A percentile compares a stretch with the other conserved stretches of the same genome.
phyloP scores from a whole-genome alignment of 2,113 vertebrate species.

The Cyphotilapia sp. region DNA sequence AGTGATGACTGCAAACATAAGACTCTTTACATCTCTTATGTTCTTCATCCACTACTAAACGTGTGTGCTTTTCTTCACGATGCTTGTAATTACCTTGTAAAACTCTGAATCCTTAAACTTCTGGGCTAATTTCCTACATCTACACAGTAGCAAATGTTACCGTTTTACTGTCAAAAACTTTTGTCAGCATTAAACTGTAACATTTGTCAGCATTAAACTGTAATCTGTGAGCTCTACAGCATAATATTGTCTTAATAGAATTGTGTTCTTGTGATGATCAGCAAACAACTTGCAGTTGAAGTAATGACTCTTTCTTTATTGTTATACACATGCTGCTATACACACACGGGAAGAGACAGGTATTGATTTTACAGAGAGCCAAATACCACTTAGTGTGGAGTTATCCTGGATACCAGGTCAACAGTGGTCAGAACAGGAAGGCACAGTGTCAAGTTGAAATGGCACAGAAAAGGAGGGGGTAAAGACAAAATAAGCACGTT shows the following conservation, averaged over 20 bases:
- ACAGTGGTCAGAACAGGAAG: slow-evolving; percentile 66
- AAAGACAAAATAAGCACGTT: slow-evolving; percentile 23
- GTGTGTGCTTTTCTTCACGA: background rate
- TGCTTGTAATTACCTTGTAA: background rate
- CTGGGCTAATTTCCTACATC: background rate
- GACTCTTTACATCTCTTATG: background rate
- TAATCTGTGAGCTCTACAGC: background rate
- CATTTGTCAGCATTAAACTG: background rate
- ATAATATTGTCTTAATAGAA: background rate
- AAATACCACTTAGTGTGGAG: slow-evolving; percentile 51
- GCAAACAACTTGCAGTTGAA: background rate
- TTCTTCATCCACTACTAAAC: background rate
- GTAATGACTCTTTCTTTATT: slow-evolving; percentile 59
- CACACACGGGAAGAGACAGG: slow-evolving; percentile 30
- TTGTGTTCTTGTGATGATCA: background rate
- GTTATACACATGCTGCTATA: slow-evolving; percentile 68
- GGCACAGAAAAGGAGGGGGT: slow-evolving; percentile 36
- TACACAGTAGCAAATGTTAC: background rate
- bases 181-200: background rate
- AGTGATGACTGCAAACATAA: background rate
- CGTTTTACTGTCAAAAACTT: background rate
- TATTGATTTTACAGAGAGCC: slow-evolving; percentile 47
- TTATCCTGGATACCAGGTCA: slow-evolving; percentile 73
- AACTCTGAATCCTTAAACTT: background rate
- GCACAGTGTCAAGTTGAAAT: slow-evolving; percentile 68